These are phyloP conservation scores for Phrynocephalus guinanensis DNA, from an alignment of 2,797 vertebrate species.

Conservation along the genomic window DNA sequence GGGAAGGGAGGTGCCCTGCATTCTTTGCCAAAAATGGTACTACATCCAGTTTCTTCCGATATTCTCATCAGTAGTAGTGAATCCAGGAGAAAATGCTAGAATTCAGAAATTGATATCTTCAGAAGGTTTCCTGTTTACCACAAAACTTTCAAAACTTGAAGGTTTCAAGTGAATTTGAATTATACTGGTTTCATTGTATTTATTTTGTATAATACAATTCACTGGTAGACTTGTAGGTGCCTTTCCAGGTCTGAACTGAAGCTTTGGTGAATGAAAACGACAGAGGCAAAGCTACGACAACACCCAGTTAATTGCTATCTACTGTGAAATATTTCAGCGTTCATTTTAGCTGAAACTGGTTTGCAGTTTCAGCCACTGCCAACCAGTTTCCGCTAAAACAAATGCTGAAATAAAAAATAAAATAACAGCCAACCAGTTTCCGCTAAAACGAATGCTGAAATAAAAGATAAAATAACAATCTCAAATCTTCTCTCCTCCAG, in stretches of 20 bases:
- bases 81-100: neutral
- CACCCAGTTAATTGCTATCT: neutral
- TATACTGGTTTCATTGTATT: neutral
- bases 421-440: constrained; percentile 32
- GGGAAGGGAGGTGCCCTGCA: neutral
- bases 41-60: neutral
- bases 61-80: neutral
- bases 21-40: neutral
- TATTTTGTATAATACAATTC: neutral
- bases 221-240: neutral
- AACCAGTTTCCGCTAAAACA: no score
- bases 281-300: neutral
- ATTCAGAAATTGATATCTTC: neutral
- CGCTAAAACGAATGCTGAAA: no score
- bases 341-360: constrained; percentile 27
- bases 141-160: neutral
- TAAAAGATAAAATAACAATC: constrained; percentile 48
- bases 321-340: neutral
- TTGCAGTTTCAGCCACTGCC: constrained; percentile 8
- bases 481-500: constrained; percentile 77
- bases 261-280: neutral
- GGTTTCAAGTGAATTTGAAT: neutral
- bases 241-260: neutral
- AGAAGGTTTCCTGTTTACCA: neutral
- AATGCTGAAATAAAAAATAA: constrained; percentile 7